Evolutionary conservation across 2,888 invertebrate genomes (phyloP), one percentile per base, ranked within the genome.

Genomic region (Cephus pygmeus): DNA sequence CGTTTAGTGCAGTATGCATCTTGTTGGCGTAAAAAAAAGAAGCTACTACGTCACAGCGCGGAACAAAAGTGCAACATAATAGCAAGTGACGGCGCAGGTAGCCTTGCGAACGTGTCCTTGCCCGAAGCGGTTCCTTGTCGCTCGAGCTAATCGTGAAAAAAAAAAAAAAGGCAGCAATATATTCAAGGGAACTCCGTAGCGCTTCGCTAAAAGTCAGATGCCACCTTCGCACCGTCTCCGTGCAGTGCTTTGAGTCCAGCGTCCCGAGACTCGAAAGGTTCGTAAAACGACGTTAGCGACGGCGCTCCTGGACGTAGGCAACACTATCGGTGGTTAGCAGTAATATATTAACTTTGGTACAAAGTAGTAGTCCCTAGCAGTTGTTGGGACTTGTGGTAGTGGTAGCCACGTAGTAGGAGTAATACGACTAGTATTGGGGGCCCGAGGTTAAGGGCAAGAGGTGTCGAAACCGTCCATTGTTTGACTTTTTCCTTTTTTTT

Each of bases 51-150:
- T 77, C 77, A 77, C 69, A 36, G 30, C 33, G 33, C 34, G 73
- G 36, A 34, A 33, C 30, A 34, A 23, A 77, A 77, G 36, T 35
- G 31, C 40, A 75, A 77, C 34, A 73, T 74, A 75, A 78, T 74
- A 79, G 78, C 68, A 40, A 35, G 75, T 79, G 81, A 80, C 81
- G 81, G 80, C 81, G 80, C 40, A 34, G 12, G 34, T 71, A 71
- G 71, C 71, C 71, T 71, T 75, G 79, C 73, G 79, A 76, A 75
- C 76, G 71, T 77, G 83, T 83, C 83, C 82, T 83, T 83, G 83
- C 83, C 83, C 78, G 75, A 73, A 79, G 83, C 83, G 81, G 79
- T 83, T 80, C 75, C 79, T 77, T 79, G 80, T 77, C 77, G 77
- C 73, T 75, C 12, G 56, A 56, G 56, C 56, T 56, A 56, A 56